Evolutionary conservation across 92 coral and sea anemone genomes (phyloP), one percentile per base, ranked within the genome.

Genomic region (Epizoanthus scotinus): DNA sequence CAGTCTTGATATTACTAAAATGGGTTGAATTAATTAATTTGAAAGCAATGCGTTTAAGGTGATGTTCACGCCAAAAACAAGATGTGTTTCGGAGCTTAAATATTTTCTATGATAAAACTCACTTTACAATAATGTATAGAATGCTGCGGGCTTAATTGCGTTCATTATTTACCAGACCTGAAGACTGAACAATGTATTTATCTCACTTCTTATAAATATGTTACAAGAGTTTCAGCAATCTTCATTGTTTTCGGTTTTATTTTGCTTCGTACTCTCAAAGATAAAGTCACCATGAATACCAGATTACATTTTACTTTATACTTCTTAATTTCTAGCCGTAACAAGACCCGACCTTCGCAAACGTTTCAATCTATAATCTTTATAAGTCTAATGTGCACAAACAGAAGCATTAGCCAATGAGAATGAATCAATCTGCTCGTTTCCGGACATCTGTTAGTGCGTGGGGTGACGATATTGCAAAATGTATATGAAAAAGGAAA

Each of bases 371-470:
- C 34, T 66, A 31, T 36, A 31, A 75, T 75, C 3, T 58, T 60
- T 38, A 55, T 58, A 75, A 57, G 20, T 15, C 42, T 74, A 57
- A 31, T 57, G 61, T 31, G 67, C 27, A 58, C 81, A 75, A 75
- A 75, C 81, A 59, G 53, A 75, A 36, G 28, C 60, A 60, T 54
- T 66, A 75, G 31, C 81, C 81, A 75, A 75, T 75, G 68, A 75
- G 42, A 75, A 58, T n/a, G 28, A 59, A 21, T 21, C 63, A 34
- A 29, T 20, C 49, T 5, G 25, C 26, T 36, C 40, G 81, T 75
- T 75, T 75, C 81, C 81, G 81, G 68, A 56, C 81, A 60, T 75
- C 80, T 74, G 57, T 75, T 40, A n/a, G 24, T 21, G 49, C 49
- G 64, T 31, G 26, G 53, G 81, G 68, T n/a, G 60, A 19, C 34